Conservation (phyloP, 2,797 vertebrate genomes). For the Agapornis canus region DNA sequence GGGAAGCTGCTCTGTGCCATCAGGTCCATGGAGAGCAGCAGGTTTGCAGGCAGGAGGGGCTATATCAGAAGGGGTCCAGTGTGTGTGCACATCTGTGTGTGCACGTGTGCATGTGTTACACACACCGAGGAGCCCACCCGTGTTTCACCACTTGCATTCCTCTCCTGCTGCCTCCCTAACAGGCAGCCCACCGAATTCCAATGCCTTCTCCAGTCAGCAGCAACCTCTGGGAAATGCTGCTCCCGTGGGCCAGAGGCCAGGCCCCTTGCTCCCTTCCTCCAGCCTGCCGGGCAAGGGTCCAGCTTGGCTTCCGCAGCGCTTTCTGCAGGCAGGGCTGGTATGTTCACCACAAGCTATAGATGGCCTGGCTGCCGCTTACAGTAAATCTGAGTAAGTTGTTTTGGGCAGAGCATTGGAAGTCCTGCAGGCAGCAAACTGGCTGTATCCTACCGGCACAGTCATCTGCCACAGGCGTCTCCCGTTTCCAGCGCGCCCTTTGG, state of each 20-base stretch:
- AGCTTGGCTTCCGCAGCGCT: constrained; percentile 24
- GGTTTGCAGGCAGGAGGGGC: background rate
- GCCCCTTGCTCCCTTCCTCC: background rate
- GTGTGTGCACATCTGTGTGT: background rate
- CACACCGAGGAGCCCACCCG: background rate
- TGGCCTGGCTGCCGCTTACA: constrained; percentile 46
- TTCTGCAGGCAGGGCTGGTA: constrained; percentile 53
- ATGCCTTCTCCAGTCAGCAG: background rate
- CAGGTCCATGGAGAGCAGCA: background rate
- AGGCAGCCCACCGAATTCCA: background rate
- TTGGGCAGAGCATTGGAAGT: constrained; percentile 7
- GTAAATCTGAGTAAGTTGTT: constrained; percentile 43
- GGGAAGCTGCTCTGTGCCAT: background rate
- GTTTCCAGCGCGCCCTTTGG: background rate
- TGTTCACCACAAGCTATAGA: constrained; percentile 40
- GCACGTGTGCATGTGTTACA: too few relatives aligned
- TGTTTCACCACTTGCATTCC: background rate
- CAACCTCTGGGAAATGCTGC: background rate
- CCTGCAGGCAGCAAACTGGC: background rate
- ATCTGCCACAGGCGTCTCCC: background rate
- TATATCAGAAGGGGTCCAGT: background rate
- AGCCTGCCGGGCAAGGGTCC: constrained; percentile 22
- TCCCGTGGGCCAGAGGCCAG: background rate
- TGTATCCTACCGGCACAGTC: background rate
- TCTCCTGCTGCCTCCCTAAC: background rate